Evolutionary conservation across 2,888 invertebrate species (phyloP), one percentile per base, ranked within the genome.

Genomic region (Stenodema calcarata): DNA sequence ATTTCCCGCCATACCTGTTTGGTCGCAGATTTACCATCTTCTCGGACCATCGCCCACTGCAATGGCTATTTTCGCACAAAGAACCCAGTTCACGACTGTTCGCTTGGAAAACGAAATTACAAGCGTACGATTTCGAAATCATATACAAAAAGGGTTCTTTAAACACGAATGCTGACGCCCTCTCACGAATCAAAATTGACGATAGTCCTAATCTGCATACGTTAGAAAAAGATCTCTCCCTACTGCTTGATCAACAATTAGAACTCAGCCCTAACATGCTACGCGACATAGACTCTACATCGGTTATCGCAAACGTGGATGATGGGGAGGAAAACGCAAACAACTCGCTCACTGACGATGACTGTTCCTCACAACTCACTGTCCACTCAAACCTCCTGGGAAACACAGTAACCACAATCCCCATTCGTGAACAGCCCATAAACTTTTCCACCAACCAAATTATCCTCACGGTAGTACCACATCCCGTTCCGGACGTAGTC

Each of bases 51-150:
- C n/a, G n/a, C n/a, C n/a, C n/a, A n/a, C n/a, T n/a, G n/a, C n/a
- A n/a, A n/a, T n/a, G n/a, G n/a, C n/a, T n/a, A n/a, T n/a, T n/a
- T n/a, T n/a, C n/a, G n/a, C n/a, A n/a, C n/a, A n/a, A n/a, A n/a
- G n/a, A n/a, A n/a, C n/a, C n/a, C n/a, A n/a, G n/a, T n/a, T n/a
- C n/a, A n/a, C n/a, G n/a, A n/a, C n/a, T n/a, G n/a, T n/a, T n/a
- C n/a, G n/a, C n/a, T n/a, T n/a, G n/a, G n/a, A n/a, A n/a, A n/a
- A n/a, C n/a, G n/a, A n/a, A n/a, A n/a, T 88, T 90, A 3, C 89
- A 90, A 47, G 90, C 91, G 86, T 91, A 89, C 80, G 89, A 90
- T 91, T 90, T 28, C n/a, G 88, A 90, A 85, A 90, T 91, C 42
- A 7, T 41, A 0, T 83, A 83, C 44, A 83, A 83, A 73, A 69